Evolutionary conservation across 2,888 invertebrate species (phyloP).

Genomic region (Entomobrya multifasciata): DNA sequence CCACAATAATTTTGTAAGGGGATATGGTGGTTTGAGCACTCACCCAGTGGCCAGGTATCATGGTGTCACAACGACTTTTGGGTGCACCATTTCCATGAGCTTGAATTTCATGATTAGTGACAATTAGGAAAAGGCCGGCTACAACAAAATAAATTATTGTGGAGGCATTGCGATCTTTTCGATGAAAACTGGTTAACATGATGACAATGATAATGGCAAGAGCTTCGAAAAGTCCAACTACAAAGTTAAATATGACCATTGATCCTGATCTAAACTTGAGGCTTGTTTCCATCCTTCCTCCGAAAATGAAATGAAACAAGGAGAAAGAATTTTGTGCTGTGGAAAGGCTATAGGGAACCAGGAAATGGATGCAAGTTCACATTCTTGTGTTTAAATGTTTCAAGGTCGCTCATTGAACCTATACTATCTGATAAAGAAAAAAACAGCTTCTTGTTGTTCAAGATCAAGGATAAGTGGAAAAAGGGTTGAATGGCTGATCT

Average conservation of each 20-base stretch:
- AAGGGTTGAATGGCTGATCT: neutral
- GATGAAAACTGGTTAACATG: conserved; percentile 21
- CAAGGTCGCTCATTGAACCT: too few relatives aligned
- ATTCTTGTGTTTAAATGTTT: too few relatives aligned
- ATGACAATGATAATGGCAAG: neutral
- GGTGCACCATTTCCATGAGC: conserved; percentile 70
- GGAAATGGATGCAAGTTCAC: neutral
- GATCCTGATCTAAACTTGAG: neutral
- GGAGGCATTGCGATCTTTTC: conserved; percentile 19
- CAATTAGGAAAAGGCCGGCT: neutral
- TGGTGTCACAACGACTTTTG: conserved; percentile 52
- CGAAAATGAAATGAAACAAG: too few relatives aligned
- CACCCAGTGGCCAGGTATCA: conserved; percentile 72
- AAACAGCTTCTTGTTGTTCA: neutral
- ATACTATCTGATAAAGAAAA: neutral
- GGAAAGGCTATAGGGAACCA: neutral
- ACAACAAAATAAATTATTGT: conserved; percentile 5
- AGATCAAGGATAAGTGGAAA: neutral
- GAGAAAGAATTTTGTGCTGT: too few relatives aligned
- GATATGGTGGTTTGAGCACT: conserved; percentile 42
- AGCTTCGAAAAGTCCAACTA: conserved; percentile 5
- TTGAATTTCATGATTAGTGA: neutral
- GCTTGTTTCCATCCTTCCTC: neutral
- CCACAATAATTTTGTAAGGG: conserved; percentile 59
- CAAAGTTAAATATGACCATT: neutral